These are phyloP conservation scores for Indicator maculatus DNA, from an alignment of 2,113 vertebrate species.

Conservation along the genomic window DNA sequence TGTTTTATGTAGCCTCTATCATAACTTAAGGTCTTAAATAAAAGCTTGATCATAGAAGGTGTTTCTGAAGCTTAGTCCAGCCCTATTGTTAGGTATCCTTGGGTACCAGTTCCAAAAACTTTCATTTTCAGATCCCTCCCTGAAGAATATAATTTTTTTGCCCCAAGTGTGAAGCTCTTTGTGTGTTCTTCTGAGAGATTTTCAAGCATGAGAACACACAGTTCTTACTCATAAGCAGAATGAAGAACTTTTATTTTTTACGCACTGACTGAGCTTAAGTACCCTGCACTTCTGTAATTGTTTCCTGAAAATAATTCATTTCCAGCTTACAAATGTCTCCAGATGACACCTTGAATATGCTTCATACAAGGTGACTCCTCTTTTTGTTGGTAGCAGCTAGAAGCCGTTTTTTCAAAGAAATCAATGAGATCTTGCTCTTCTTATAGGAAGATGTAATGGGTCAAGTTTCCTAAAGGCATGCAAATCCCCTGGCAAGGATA, in stretches of 20 bases:
- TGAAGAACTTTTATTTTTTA: background rate
- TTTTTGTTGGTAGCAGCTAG: background rate
- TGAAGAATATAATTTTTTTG: background rate
- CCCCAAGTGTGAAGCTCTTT: background rate
- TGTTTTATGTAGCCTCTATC: background rate
- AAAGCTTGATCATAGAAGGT: background rate
- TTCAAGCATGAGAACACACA: background rate
- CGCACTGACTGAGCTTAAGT: background rate
- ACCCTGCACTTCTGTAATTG: background rate
- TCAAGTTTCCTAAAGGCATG: slow-evolving; percentile 24
- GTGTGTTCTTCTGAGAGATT: background rate
- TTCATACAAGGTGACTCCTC: background rate
- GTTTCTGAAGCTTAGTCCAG: background rate
- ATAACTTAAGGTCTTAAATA: background rate
- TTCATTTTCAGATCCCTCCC: background rate
- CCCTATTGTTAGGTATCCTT: background rate
- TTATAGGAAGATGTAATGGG: slow-evolving; percentile 8
- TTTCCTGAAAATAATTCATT: background rate
- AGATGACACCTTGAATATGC: background rate
- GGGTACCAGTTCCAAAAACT: background rate
- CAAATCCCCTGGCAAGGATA: background rate
- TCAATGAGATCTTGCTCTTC: background rate
- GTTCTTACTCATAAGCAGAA: background rate
- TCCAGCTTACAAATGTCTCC: background rate
- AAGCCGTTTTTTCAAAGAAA: background rate